Base-by-base conservation (phyloP, 1,140 invertebrate species). In the Macrobrachium nipponense region DNA sequence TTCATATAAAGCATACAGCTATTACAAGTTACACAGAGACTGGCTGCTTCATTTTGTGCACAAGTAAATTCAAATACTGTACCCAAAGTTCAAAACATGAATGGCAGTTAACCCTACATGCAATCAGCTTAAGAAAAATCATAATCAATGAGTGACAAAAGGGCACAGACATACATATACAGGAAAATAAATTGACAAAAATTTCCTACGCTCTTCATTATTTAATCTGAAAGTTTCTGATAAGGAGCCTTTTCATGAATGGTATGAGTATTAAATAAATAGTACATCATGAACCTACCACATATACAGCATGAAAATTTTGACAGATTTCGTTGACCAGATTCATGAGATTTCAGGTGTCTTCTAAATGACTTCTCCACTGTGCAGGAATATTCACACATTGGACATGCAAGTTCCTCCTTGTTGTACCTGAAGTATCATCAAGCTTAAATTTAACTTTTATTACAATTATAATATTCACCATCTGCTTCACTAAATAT, bases 341-440 rank as follows among this genome's bases (percentile, higher is more conserved):
- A 27, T 62, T 87, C 79, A 77, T 90, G 90, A 14, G 89, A 70
- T 73, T 90, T 90, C 27, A 89, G 79, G 76, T 91, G 90, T 20
- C 90, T 88, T 58, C 87, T 89, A 36, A 90, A 87, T 6, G 90
- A 89, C 84, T 89, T 90, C 64, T 90, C 89, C 43, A 90, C 90
- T 23, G 90, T 90, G 80, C 90, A 91, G 10, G 87, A 81, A 78
- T 91, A 91, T 14, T 89, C 87, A 80, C 90, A 91, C 14, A 87
- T 61, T 12, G 89, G 87, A 78, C 90, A 91, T 44, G 86, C 87
- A 15, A 90, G 89, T 75, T 91, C 90, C 77, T 91, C 90, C 60
- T 89, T 89, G 58, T 86, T 81, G 82, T 89, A 89, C 72, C 88
- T 89, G 70, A 0, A 59, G 17, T 51, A 51, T 51, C 12, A 10